These are phyloP conservation scores for Tragelaphus buxtoni DNA, from an alignment of 2,113 vertebrate species.

Conservation along the genomic window DNA sequence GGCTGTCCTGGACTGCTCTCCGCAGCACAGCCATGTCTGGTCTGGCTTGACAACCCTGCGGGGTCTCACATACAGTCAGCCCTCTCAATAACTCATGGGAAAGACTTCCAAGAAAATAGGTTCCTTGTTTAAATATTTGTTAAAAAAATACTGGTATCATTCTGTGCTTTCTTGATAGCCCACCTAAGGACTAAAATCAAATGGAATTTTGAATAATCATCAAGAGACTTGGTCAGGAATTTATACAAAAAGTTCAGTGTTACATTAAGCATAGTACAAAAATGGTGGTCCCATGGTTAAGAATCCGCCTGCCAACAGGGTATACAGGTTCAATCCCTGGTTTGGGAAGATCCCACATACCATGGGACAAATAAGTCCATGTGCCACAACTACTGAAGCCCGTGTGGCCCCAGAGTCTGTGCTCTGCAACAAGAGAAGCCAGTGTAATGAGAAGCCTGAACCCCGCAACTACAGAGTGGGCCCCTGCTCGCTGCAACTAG, in stretches of 20 bases:
- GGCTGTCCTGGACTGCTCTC: neutral
- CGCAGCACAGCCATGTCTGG: accelerated
- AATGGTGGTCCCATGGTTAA: neutral
- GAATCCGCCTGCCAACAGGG: neutral
- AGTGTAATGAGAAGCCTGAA: too few species aligned
- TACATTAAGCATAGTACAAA: neutral
- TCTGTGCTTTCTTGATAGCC: neutral
- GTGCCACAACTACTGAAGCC: neutral
- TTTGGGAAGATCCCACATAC: neutral
- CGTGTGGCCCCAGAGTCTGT: neutral
- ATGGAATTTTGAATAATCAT: neutral
- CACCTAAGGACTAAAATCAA: neutral
- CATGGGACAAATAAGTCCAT: neutral
- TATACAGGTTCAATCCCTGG: neutral
- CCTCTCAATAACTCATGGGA: neutral
- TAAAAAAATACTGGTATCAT: neutral
- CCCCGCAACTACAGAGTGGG: neutral
- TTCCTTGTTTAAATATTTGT: neutral
- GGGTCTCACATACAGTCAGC: neutral
- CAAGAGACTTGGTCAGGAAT: neutral
- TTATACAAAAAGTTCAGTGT: neutral
- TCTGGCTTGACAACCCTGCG: neutral
- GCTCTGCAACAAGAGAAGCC: neutral
- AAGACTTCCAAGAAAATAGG: neutral
- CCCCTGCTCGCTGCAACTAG: neutral